Evolutionary conservation across 2,113 vertebrate genomes (phyloP), one percentile per base, ranked within the genome.

Genomic region (Tachycineta bicolor): DNA sequence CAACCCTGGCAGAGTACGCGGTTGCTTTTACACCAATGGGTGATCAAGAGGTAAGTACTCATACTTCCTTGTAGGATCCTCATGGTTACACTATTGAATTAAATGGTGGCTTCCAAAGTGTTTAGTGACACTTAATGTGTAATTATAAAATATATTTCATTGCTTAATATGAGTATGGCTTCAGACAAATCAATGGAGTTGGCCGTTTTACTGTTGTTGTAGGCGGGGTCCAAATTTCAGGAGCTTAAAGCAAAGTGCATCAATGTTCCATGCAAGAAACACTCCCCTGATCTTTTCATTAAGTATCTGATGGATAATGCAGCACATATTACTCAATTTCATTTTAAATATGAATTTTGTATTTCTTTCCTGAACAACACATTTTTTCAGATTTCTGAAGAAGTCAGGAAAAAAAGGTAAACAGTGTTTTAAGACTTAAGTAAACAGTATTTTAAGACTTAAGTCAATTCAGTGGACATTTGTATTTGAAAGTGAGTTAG

Each of bases 1-100:
- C 9, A 2, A 95, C 94, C 2, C 93, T 99, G 93, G 90, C 95
- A 19, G 97, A 98, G 49, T 98, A 99, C 39, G 6, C n/a, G 0
- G 83, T 80, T 4, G 10, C 96, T 87, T 97, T 97, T 89, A 81
- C 91, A 50, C 22, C 71, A 23, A 0, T 31, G 1, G 43, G 24
- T 37, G 25, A 34, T 53, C 56, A 44, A n/a, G 91, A 96, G 96
- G 98, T 98, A 74, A 43, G 63, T n/a, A 25, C 49, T 74, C 37
- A 0, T 15, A 28, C 4, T 14, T 53, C 50, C 33, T 86, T 19
- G 19, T 68, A 75, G 34, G 24, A 75, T 69, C 28, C 5, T 84
- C 9, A 2, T 3, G 0, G 92, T 80, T 77, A 31, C 25, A 21
- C 9, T 80, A 0, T 21, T 69, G 21, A 53, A 52, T n/a, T 73